phyloP scores from a whole-genome alignment of 2,888 invertebrate species.

The Drosophila pseudotalamancana region DNA sequence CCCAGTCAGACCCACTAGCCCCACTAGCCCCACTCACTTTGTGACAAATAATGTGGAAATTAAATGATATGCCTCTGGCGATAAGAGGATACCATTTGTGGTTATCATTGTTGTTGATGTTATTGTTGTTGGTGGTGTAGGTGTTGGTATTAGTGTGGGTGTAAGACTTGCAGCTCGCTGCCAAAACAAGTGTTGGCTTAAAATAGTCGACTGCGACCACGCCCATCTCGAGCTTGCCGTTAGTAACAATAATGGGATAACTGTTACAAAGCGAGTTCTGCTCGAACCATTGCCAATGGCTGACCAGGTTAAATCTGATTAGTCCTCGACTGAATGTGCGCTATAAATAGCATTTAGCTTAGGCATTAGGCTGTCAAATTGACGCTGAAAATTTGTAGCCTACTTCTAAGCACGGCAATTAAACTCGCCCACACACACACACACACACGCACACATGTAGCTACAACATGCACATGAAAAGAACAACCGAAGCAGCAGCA shows the following conservation, averaged over 20 bases:
- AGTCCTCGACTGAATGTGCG: slow-evolving; percentile 4
- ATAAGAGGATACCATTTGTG: slow-evolving; percentile 57
- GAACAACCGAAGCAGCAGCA: slow-evolving; percentile 31
- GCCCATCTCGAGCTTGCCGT: neutral
- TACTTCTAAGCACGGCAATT: slow-evolving; percentile 56
- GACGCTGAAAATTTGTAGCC: slow-evolving; percentile 48
- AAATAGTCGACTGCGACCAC: neutral
- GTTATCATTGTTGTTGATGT: slow-evolving; percentile 29
- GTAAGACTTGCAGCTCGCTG: slow-evolving; percentile 42
- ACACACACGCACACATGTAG: slow-evolving; percentile 1
- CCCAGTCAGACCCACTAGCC: neutral
- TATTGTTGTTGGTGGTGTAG: slow-evolving; percentile 20
- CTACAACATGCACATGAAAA: slow-evolving; percentile 35
- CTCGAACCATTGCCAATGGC: slow-evolving; percentile 5
- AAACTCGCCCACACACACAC: slow-evolving; percentile 25
- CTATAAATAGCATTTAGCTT: slow-evolving; percentile 43
- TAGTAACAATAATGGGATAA: slow-evolving; percentile 36
- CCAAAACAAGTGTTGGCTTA: slow-evolving; percentile 18
- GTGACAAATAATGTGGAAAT: slow-evolving; percentile 79
- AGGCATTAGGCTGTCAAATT: slow-evolving; percentile 39
- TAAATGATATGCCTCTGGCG: slow-evolving; percentile 74
- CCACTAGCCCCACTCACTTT: slow-evolving; percentile 20
- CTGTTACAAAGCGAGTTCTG: slow-evolving; percentile 26
- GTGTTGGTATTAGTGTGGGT: slow-evolving; percentile 5
- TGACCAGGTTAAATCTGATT: slow-evolving; percentile 47